Conservation (phyloP, 1,140 invertebrate species). For the Psix sp. region DNA sequence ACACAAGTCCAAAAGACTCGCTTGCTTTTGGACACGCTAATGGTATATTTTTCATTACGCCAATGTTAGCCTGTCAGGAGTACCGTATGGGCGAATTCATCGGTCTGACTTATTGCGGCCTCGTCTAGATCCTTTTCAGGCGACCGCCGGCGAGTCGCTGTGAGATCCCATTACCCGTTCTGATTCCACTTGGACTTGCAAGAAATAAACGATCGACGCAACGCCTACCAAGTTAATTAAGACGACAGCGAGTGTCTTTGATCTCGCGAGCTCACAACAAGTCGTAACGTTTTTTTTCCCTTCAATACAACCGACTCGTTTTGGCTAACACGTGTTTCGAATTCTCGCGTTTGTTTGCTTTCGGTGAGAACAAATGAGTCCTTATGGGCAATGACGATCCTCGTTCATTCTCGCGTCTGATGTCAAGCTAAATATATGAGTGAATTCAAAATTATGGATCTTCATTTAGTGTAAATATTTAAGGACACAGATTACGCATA, state of each 20-base stretch:
- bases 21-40: slow-evolving; percentile 45
- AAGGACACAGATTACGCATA: no score
- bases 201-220: slow-evolving; percentile 51
- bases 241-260: slow-evolving; percentile 40
- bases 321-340: slow-evolving; percentile 48
- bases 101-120: slow-evolving; percentile 51
- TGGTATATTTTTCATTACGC: slow-evolving; percentile 58
- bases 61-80: slow-evolving; percentile 47
- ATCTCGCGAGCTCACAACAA: slow-evolving; percentile 36
- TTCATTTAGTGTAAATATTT: no score
- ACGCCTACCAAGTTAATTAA: slow-evolving; percentile 50
- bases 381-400: slow-evolving; percentile 10
- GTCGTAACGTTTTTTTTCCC: slow-evolving; percentile 38
- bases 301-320: slow-evolving; percentile 11
- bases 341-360: slow-evolving; percentile 33
- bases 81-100: slow-evolving; percentile 46
- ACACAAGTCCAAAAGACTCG: no score
- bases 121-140: slow-evolving; percentile 45
- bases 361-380: slow-evolving; percentile 38
- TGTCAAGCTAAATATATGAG: slow-evolving; percentile 24
- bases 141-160: no score
- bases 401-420: slow-evolving; percentile 20
- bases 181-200: slow-evolving; percentile 37
- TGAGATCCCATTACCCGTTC: slow-evolving; percentile 46
- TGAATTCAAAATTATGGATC: background rate